These are phyloP conservation scores for Atractosteus spatula DNA, from an alignment of 2,113 vertebrate species.

Conservation along the genomic window DNA sequence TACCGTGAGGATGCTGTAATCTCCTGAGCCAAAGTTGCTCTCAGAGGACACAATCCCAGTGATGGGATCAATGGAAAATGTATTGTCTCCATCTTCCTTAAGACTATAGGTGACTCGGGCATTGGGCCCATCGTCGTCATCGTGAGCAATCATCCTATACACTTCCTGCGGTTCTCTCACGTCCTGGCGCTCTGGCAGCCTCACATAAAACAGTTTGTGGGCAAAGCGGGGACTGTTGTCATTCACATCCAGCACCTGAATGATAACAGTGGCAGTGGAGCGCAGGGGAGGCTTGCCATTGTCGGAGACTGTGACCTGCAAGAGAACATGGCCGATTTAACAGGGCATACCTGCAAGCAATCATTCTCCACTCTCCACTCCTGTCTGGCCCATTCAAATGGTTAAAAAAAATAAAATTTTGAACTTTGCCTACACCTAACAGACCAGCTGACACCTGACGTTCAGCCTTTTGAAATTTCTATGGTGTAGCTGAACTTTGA, in stretches of 20 bases:
- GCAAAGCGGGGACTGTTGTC: constrained; percentile 84
- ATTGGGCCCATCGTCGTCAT: constrained; percentile 80
- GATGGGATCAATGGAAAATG: constrained; percentile 71
- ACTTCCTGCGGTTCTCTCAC: constrained; percentile 43
- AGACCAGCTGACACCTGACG: too few species aligned
- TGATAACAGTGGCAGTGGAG: constrained; percentile 83
- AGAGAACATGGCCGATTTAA: not conserved
- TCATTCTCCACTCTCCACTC: too few species aligned
- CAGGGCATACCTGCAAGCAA: too few species aligned
- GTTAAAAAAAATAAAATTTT: too few species aligned
- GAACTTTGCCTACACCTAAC: too few species aligned
- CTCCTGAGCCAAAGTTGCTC: constrained; percentile 73
- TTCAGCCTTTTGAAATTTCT: not conserved
- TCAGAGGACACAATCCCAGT: constrained; percentile 75
- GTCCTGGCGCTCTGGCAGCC: constrained; percentile 65
- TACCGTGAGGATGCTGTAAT: constrained; percentile 90
- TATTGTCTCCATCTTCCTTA: constrained; percentile 62
- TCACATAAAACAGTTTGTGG: constrained; percentile 85
- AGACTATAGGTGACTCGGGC: constrained; percentile 80
- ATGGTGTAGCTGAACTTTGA: too few species aligned
- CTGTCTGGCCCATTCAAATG: too few species aligned
- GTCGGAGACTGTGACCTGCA: constrained; percentile 85
- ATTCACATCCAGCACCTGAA: constrained; percentile 81
- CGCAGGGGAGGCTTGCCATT: constrained; percentile 75
- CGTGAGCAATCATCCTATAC: constrained; percentile 81